phyloP scores from a whole-genome alignment of 92 coral and sea anemone genomes.

The Epizoanthus scotinus region DNA sequence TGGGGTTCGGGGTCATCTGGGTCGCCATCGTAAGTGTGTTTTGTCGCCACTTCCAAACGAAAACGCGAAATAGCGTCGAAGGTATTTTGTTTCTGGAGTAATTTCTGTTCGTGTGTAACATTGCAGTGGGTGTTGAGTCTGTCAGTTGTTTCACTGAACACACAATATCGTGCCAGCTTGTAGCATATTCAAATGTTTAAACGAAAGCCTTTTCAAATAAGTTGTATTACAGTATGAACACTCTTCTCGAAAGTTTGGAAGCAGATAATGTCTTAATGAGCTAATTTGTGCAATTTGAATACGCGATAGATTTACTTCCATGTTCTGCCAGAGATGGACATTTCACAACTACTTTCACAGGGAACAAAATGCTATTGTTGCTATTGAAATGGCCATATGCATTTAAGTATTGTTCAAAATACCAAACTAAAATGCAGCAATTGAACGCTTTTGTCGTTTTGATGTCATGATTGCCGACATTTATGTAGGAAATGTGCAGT shows the following conservation, averaged over 20 bases:
- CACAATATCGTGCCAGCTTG: background rate
- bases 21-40: background rate
- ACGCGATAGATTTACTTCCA: background rate
- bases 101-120: background rate
- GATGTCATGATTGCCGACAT: background rate
- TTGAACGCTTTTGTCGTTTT: background rate
- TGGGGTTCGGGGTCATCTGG: constrained; percentile 9
- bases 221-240: background rate
- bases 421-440: background rate
- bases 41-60: background rate
- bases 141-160: background rate
- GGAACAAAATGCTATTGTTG: background rate
- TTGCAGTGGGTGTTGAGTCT: background rate
- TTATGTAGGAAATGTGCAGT: background rate
- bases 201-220: background rate
- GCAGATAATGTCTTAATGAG: background rate
- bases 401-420: background rate
- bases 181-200: background rate
- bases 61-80: background rate
- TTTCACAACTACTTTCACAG: background rate
- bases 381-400: background rate
- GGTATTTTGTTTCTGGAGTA: background rate
- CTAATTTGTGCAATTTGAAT: background rate
- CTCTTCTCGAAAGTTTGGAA: background rate
- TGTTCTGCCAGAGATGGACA: background rate